Base-by-base conservation (phyloP, 2,888 invertebrate genomes). In the Polia nebulosa region DNA sequence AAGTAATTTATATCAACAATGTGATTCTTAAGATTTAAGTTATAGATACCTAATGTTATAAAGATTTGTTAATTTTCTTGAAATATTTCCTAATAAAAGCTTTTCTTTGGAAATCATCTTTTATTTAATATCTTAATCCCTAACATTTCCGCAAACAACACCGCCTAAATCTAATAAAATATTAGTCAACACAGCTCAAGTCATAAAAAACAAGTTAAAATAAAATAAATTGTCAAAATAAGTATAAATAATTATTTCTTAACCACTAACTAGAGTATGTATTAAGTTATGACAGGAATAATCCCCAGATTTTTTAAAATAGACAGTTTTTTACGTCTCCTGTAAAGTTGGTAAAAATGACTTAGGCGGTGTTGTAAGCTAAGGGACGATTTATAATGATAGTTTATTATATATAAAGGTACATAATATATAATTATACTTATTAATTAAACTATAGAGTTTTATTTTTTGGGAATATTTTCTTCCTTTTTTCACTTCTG, bases 241-340 rank as follows among this genome's bases (percentile, higher is more conserved):
- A 70, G 70, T 72, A 75, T 67, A 72, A 69, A 61, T 66, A 76
- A 72, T 74, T 69, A 74, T 74, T 70, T 74, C 72, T 76, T 75
- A 72, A 66, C 68, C 66, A 39, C 66, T 73, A 71, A 71, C 62
- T 70, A 73, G 58, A 34, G 59, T 69, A 75, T 67, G n/a, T 76
- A 78, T 63, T 56, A 55, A 63, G 47, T 39, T 15, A 27, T 1
- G 27, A 55, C 39, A 22, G 47, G 20, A 45, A 62, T 20, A 52
- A 27, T n/a, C 52, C 41, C n/a, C 61, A 27, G 51, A 29, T 61
- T 61, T 61, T 52, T 61, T 41, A 51, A 49, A 49, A 49, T 27
- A 51, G 47, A 62, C 62, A 53, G 62, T 53, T 53, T 62, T 53
- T 53, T 53, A 1, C 22, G 22, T 53, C 53, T 53, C 53, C 53